Evolutionary conservation across 2,797 vertebrate species (phyloP).

Genomic region (Serranus cabrilla): DNA sequence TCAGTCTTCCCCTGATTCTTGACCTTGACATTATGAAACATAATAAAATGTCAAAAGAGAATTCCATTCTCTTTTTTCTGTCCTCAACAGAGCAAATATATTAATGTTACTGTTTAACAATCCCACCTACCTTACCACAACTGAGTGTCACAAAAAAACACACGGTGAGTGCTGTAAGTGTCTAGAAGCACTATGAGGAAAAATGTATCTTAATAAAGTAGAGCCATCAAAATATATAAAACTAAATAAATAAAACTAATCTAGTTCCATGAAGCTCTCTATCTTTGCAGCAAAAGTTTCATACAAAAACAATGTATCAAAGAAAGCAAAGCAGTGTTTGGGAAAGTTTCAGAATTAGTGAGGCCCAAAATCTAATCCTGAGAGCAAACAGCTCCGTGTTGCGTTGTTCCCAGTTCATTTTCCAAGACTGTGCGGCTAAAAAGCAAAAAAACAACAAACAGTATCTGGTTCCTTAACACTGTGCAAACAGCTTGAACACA

Average conservation of each 20-base stretch:
- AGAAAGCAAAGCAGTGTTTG: background rate
- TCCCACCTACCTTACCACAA: background rate
- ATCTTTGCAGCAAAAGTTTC: background rate
- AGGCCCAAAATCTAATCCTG: background rate
- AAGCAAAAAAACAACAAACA: background rate
- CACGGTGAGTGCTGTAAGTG: background rate
- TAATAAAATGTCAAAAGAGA: background rate
- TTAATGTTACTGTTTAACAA: background rate
- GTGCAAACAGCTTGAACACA: background rate
- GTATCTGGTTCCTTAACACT: slow-evolving; percentile 1
- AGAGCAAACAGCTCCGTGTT: background rate
- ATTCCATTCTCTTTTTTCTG: background rate
- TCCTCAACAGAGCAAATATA: background rate
- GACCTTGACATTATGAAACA: background rate
- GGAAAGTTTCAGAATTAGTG: slow-evolving; percentile 16
- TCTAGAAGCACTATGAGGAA: background rate
- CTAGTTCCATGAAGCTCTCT: background rate
- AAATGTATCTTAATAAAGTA: background rate
- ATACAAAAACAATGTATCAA: background rate
- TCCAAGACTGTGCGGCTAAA: background rate
- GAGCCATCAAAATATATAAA: background rate
- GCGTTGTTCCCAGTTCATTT: slow-evolving; percentile 7
- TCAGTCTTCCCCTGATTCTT: too few relatives aligned
- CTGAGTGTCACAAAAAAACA: background rate
- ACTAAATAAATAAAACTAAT: too few relatives aligned